Evolutionary conservation across 2,888 invertebrate species (phyloP), one percentile per base, ranked within the genome.

Genomic region (Sarcophaga carnaria): DNA sequence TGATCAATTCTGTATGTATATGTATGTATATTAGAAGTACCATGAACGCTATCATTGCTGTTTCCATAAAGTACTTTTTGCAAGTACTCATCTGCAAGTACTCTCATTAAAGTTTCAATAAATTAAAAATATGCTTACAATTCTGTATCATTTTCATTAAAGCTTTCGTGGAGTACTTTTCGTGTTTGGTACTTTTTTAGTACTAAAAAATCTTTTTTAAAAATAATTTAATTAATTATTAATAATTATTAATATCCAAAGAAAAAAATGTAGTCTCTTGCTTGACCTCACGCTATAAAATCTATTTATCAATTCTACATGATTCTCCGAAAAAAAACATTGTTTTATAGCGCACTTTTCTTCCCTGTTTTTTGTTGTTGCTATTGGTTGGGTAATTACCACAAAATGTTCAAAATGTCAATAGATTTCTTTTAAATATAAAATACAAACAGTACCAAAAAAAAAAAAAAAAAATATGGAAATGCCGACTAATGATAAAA

Each of bases 391-490:
- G 69, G 67, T 86, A 78, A 83, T 80, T 86, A 80, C 64, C 69
- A 78, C 76, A 80, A 86, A 80, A 83, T 77, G 80, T 80, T 69
- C 80, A 81, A 83, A 78, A 76, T 75, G 80, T 86, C 78, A 83
- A 83, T 76, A 75, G 64, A 81, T 81, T 54, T 37, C 37, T 37
- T 37, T 77, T 70, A 69, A 22, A 71, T 72, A 78, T 22, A 74
- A 72, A 63, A 70, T n/a, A 75, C 47, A 63, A 71, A 75, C 4
- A 47, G 27, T 45, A 37, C 60, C 59, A 67, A 37, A 64, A 4
- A 20, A 20, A 20, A 20, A 71, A 47, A 72, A 25, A 47, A 25
- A 72, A 54, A 14, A 64, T 25, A 22, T 25, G 14, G 54, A 82
- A 74, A 79, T 66, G 76, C 81, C 79, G 87, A 59, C 59, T 66